A percentile compares a stretch with the other conserved stretches of the same genome.
phyloP scores from a whole-genome alignment of 2,797 vertebrate species.

The Vultur gryphus region DNA sequence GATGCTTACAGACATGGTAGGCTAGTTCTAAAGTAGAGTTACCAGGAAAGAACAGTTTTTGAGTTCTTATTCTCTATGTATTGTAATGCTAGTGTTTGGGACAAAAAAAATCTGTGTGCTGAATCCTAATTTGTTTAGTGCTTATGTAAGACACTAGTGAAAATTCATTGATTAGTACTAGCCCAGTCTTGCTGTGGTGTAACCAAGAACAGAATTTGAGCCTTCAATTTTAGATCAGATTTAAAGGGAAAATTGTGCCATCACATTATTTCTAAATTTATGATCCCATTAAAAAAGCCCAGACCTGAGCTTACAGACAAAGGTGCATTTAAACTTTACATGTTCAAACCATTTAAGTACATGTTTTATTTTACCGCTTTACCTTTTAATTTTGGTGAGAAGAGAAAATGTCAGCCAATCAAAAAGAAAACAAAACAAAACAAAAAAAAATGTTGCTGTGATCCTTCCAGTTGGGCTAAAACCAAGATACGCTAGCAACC shows the following conservation, averaged over 20 bases:
- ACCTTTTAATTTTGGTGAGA: not conserved
- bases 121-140: not conserved
- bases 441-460: not conserved
- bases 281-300: not conserved
- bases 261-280: not conserved
- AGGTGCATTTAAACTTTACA: not conserved
- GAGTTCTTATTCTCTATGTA: not conserved
- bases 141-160: not conserved
- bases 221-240: not conserved
- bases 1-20: not conserved
- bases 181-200: not conserved
- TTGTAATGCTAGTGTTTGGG: not conserved
- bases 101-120: not conserved
- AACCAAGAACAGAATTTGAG: not conserved
- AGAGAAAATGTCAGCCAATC: not conserved
- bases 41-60: not conserved
- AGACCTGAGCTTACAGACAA: not conserved
- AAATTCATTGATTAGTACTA: not conserved
- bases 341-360: not conserved
- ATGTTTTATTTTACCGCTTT: not conserved
- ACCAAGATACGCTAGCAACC: not conserved
- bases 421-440: not conserved
- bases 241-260: not conserved
- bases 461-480: not conserved
- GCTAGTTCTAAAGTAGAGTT: not conserved